A percentile compares a stretch with the other conserved stretches of the same genome.
Conservation (phyloP, 2,888 invertebrate genomes). For the Aphodius sticticus region DNA sequence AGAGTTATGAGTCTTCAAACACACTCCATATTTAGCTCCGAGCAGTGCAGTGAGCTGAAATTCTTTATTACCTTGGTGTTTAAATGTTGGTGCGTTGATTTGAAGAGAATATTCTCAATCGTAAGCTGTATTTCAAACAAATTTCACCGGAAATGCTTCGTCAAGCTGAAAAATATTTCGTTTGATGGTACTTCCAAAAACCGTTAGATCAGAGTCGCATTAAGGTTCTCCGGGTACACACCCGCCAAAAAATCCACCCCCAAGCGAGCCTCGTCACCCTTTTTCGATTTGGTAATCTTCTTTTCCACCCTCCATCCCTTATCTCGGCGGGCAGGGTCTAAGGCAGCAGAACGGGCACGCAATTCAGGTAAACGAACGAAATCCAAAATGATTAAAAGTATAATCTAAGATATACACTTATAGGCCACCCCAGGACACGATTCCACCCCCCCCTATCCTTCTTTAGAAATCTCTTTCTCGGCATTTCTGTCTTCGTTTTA, state of each 20-base stretch:
- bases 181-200: background rate
- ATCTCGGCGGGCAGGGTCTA: background rate
- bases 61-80: no score
- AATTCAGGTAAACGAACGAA: constrained; percentile 43
- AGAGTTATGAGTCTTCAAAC: no score
- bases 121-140: background rate
- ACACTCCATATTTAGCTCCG: no score
- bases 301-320: background rate
- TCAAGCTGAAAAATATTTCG: background rate
- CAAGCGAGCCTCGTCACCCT: background rate
- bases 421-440: constrained; percentile 38
- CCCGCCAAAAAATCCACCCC: constrained; percentile 4
- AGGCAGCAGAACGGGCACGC: constrained; percentile 6
- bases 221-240: background rate
- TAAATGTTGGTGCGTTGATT: no score
- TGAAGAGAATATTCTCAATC: no score
- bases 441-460: background rate
- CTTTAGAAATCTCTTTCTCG: background rate
- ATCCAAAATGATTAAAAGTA: constrained; percentile 57
- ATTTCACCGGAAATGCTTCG: background rate
- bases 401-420: constrained; percentile 56
- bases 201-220: background rate
- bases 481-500: constrained; percentile 13
- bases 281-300: background rate
- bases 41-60: no score